Conservation (phyloP, 1,140 invertebrate genomes). For the Pseudomyrmex cubaensis region DNA sequence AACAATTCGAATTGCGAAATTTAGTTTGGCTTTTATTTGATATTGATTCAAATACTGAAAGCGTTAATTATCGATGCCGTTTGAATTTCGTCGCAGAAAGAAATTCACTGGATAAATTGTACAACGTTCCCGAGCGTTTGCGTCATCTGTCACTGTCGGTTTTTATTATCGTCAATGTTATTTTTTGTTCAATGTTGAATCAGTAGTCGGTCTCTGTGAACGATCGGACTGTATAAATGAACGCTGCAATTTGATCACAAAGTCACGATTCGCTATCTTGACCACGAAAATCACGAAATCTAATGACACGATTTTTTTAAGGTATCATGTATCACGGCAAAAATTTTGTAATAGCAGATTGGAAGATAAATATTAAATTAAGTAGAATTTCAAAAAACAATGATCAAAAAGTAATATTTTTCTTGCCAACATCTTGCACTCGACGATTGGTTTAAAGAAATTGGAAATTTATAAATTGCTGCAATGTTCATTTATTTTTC, state of each 20-base stretch:
- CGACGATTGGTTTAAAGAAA: conserved; percentile 52
- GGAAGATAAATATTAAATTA: neutral
- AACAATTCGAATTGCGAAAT: neutral
- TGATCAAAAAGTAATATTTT: too few species aligned
- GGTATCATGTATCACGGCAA: too few species aligned
- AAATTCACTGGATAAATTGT: conserved; percentile 44
- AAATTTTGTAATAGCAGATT: too few species aligned
- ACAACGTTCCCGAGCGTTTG: conserved; percentile 12
- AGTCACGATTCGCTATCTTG: conserved; percentile 11
- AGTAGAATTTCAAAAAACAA: conserved; percentile 2
- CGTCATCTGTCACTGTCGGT: conserved; percentile 53
- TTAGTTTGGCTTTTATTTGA: conserved; percentile 10
- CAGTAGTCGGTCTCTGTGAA: conserved; percentile 47
- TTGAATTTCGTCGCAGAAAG: conserved; percentile 38
- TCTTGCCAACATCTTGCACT: neutral
- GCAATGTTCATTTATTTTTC: conserved; percentile 44
- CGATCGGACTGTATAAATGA: neutral
- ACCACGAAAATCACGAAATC: conserved; percentile 62
- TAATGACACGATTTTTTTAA: conserved; percentile 63
- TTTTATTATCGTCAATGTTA: conserved; percentile 39
- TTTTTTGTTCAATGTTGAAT: conserved; percentile 32
- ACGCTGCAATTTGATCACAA: neutral
- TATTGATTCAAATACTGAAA: conserved; percentile 41
- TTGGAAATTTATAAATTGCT: conserved; percentile 25
- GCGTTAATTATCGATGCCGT: conserved; percentile 40